phyloP scores from a whole-genome alignment of 64 coral and sea anemone genomes.

The Catalaphyllia jardinei region DNA sequence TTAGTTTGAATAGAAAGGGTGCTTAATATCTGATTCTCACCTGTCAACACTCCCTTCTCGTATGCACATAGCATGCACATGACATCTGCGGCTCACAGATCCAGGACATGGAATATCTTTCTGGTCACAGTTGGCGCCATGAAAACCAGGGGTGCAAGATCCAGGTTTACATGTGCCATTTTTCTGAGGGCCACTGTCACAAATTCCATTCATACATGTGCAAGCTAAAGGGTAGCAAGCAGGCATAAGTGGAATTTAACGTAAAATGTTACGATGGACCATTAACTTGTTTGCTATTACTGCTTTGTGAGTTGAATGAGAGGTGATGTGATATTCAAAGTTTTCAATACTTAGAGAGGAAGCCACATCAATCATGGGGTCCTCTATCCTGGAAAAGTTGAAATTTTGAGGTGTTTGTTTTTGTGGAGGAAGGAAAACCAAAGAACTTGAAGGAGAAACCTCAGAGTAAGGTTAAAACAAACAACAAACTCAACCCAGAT shows the following conservation, averaged over 20 bases:
- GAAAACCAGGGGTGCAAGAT: conserved; percentile 78
- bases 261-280: too few relatives aligned
- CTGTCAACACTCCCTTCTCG: conserved; percentile 31
- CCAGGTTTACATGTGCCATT: conserved; percentile 84
- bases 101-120: conserved; percentile 35
- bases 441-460: too few relatives aligned
- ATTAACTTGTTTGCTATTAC: too few relatives aligned
- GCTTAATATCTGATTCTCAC: background rate
- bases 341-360: too few relatives aligned
- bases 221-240: conserved; percentile 62
- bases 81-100: conserved; percentile 56
- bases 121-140: conserved; percentile 79
- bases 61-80: conserved; percentile 60
- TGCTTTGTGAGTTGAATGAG: too few relatives aligned
- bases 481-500: too few relatives aligned
- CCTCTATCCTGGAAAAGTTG: too few relatives aligned
- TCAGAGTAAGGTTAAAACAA: too few relatives aligned
- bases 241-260: background rate
- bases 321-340: too few relatives aligned
- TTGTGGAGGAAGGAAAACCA: too few relatives aligned
- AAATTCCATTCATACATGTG: conserved; percentile 79
- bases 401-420: too few relatives aligned
- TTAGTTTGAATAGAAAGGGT: background rate
- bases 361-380: too few relatives aligned
- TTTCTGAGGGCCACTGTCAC: conserved; percentile 65